Evolutionary conservation across 2,113 vertebrate species (phyloP).

Genomic region (Apistogramma diplotaenia): DNA sequence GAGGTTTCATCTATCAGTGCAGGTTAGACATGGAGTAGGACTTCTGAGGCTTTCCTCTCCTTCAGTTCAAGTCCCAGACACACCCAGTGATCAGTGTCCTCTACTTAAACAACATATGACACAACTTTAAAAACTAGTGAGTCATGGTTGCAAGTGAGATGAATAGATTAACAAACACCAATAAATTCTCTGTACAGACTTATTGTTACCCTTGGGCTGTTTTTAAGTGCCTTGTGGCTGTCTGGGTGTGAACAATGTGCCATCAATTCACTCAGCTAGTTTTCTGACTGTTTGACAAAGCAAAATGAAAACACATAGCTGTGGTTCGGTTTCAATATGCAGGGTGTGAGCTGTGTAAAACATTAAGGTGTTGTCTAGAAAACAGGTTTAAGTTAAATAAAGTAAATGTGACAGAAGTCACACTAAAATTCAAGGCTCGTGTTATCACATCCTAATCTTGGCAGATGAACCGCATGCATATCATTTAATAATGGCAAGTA

Average conservation of each 20-base stretch:
- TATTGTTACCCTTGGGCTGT: not conserved
- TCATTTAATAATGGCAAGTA: not conserved
- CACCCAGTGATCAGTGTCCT: not conserved
- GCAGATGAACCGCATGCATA: not conserved
- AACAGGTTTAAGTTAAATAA: not conserved
- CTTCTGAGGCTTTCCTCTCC: conserved; percentile 12
- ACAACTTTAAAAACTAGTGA: not conserved
- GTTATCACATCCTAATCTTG: not conserved
- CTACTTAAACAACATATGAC: not conserved
- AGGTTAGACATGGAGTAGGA: not conserved
- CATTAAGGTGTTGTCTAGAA: not conserved
- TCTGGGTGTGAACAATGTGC: conserved; percentile 10
- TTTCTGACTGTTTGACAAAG: conserved; percentile 5
- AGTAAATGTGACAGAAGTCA: not conserved
- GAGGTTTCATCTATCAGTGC: conserved; percentile 12
- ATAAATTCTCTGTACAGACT: conserved; percentile 11
- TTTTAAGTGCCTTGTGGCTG: not conserved
- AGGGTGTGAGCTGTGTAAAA: not conserved
- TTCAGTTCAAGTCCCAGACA: not conserved
- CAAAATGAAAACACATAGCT: conserved; percentile 30
- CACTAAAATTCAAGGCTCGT: not conserved
- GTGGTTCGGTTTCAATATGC: not conserved
- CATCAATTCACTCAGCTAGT: conserved; percentile 29
- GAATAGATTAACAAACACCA: not conserved
- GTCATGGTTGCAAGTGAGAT: not conserved